These are phyloP conservation scores for Diplosoma virens DNA, from an alignment of 23 tunicate species.

Conservation along the genomic window DNA sequence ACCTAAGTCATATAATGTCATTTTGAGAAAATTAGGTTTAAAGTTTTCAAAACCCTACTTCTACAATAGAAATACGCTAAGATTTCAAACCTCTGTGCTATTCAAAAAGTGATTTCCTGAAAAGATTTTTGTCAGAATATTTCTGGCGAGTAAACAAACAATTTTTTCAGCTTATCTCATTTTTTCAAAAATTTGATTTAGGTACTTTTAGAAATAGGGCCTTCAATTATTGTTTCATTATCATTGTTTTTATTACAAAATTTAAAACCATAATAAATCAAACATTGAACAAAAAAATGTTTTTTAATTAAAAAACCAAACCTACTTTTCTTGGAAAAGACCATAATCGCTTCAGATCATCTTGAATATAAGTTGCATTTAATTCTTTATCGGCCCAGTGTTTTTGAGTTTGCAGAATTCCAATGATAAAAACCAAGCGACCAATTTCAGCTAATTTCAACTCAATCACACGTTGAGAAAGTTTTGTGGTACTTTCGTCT, in stretches of 20 bases:
- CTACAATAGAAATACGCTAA: too few species aligned
- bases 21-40: too few species aligned
- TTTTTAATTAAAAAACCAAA: not conserved
- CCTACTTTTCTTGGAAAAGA: slow-evolving; percentile 83
- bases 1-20: too few species aligned
- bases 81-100: too few species aligned
- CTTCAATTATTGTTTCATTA: not conserved
- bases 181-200: too few species aligned
- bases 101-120: too few species aligned
- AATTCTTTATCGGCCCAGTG: slow-evolving; percentile 58
- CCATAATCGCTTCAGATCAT: slow-evolving; percentile 64
- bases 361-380: slow-evolving; percentile 80
- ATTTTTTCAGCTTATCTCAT: too few species aligned
- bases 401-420: slow-evolving; percentile 32
- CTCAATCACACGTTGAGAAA: slow-evolving; percentile 38
- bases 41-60: too few species aligned
- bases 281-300: not conserved
- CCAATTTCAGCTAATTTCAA: slow-evolving; percentile 67
- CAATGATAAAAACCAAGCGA: slow-evolving; percentile 30
- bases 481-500: slow-evolving; percentile 23
- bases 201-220: too few species aligned
- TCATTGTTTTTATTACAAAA: too few species aligned
- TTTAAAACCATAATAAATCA: not conserved
- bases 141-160: too few species aligned
- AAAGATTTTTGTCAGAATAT: too few species aligned